Evolutionary conservation across 2,113 vertebrate species (phyloP), one percentile per base, ranked within the genome.

Genomic region (Takifugu bimaculatus): DNA sequence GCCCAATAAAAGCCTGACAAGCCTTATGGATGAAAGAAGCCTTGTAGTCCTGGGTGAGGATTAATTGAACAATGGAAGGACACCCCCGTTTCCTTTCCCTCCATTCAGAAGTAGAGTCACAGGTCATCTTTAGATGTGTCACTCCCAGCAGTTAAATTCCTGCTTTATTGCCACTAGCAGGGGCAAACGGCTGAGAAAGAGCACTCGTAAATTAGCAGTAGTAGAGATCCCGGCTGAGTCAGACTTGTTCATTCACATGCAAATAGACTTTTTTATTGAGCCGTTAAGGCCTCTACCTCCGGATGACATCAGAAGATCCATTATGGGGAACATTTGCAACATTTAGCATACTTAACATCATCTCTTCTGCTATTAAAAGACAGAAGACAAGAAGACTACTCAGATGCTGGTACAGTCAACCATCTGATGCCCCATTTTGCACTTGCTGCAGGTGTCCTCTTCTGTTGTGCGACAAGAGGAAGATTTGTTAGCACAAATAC

Each of bases 81-180:
- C 43, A 59, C 69, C 60, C 65, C 69, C 52, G 26, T 35, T 65
- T 69, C 60, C 42, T 57, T 51, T 57, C 47, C 71, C 61, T 68
- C 63, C 77, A 80, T 85, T 83, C 72, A 84, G 39, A 48, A 70
- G 42, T 44, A 45, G 59, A 78, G 79, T 79, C 76, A 80, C 72
- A 77, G 79, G 79, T 83, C 66, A 35, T 7, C 65, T 61, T 84
- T 29, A 75, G 85, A 81, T 72, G 74, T 79, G 68, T 75, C 35
- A 3, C 68, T 77, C 53, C 2, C 4, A 9, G 3, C 59, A 49
- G 54, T 74, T 64, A 70, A 68, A 62, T 29, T 50, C 55, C 61
- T 56, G 58, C 47, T 62, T 9, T 26, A 15, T 9, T 44, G 57
- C 50, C 57, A 32, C 63, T 45, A 69, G 66, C 45, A 55, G 58